Percentiles rank a stretch among this genome's conserved stretches.
phyloP scores from a whole-genome alignment of 2,797 vertebrate genomes.

The Acipenser transmontanus region DNA sequence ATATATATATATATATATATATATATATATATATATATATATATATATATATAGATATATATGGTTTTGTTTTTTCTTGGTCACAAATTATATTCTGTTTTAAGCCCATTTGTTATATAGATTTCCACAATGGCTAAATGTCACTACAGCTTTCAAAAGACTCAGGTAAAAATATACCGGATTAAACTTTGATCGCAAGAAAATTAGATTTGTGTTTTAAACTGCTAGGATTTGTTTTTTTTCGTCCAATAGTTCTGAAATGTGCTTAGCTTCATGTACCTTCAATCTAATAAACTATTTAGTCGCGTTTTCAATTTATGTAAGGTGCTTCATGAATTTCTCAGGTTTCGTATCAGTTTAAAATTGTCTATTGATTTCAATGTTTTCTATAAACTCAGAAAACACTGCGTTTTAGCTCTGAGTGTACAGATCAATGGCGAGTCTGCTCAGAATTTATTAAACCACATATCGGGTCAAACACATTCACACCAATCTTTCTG shows the following conservation, averaged over 20 bases:
- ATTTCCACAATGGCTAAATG: slow-evolving; percentile 24
- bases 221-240: slow-evolving; percentile 49
- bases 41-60: background rate
- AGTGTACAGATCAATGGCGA: slow-evolving; percentile 65
- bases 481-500: slow-evolving; percentile 49
- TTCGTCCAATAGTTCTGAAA: slow-evolving; percentile 44
- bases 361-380: slow-evolving; percentile 89
- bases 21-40: background rate
- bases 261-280: slow-evolving; percentile 51
- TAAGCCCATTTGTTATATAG: slow-evolving; percentile 5
- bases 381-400: slow-evolving; percentile 70
- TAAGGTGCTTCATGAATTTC: slow-evolving; percentile 68
- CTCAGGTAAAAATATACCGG: slow-evolving; percentile 48
- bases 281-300: slow-evolving; percentile 53
- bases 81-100: background rate
- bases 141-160: slow-evolving; percentile 36
- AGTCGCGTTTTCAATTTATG: slow-evolving; percentile 60
- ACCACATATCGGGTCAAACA: slow-evolving; percentile 62
- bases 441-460: slow-evolving; percentile 69
- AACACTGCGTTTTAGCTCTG: slow-evolving; percentile 48
- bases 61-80: background rate
- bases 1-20: no score
- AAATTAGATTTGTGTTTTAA: background rate
- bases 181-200: slow-evolving; percentile 34
- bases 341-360: slow-evolving; percentile 74